Evolutionary conservation across 2,888 invertebrate species (phyloP).

Genomic region (Hypolimnas misippus): DNA sequence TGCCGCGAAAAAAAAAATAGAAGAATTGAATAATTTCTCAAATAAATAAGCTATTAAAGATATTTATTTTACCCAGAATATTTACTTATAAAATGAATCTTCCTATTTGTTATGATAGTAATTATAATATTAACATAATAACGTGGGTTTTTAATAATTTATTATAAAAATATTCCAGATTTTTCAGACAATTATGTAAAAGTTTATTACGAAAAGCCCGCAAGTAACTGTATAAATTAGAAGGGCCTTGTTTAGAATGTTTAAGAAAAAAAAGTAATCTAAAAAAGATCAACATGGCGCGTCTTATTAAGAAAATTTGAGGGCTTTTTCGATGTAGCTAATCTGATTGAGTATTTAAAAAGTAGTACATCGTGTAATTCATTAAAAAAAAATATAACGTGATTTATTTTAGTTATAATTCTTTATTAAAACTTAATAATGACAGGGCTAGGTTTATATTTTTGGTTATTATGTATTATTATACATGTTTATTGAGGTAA

Average conservation of each 20-base stretch:
- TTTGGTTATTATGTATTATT: no score
- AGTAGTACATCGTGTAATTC: not conserved
- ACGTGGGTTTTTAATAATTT: not conserved
- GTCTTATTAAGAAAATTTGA: constrained; percentile 34
- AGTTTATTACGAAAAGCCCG: not conserved
- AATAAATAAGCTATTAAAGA: no score
- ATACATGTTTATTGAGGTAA: no score
- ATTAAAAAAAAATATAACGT: no score
- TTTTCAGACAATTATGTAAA: not conserved
- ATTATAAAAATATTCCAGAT: not conserved
- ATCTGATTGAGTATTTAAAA: constrained; percentile 12
- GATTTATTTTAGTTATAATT: no score
- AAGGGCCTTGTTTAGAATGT: constrained; percentile 30
- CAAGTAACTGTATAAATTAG: constrained; percentile 14
- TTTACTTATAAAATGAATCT: no score
- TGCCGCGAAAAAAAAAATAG: no score
- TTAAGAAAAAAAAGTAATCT: constrained; percentile 33
- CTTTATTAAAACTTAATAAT: no score
- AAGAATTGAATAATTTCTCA: no score
- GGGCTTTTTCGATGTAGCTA: not conserved
- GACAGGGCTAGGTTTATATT: no score
- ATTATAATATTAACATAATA: not conserved
- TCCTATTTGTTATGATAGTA: no score
- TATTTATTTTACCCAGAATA: no score
- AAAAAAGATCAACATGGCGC: constrained; percentile 35